Evolutionary conservation across 2,888 invertebrate species (phyloP), one percentile per base, ranked within the genome.

Genomic region (Pedicia rivosa): DNA sequence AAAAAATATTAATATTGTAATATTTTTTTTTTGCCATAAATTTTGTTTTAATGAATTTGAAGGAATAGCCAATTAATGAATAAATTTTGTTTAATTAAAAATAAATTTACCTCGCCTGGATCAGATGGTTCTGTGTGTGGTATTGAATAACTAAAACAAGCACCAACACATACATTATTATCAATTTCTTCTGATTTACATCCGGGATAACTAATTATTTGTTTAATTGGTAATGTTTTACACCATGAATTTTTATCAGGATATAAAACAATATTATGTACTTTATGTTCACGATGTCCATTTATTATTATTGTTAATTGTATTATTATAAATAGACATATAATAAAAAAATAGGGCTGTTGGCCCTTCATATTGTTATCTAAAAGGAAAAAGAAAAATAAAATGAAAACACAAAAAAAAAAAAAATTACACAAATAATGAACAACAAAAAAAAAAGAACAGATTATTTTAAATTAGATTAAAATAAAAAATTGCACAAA

Each of bases 171-270:
- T 4, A 77, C 75, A 49, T 74, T 74, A 54, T 77, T 77, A 53
- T 74, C 72, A 44, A 77, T 68, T 43, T 74, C 74, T 45, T 68
- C 64, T 2, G 72, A 66, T 43, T 68, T 66, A 50, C 72, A 75
- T 37, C 72, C 72, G 2, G 73, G 70, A 52, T 70, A 67, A n/a
- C 70, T 67, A 25, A 76, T 71, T 15, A 75, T 70, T 54, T 77
- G 76, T 50, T 73, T 72, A 43, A 77, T 77, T 5, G 71, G 68
- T 19, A 72, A 72, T 13, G 72, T 71, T 49, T 74, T 72, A 52
- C 77, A 77, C 75, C 76, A 76, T 16, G 75, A 75, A 52, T 75
- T 72, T 46, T 72, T 70, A 51, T 76, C 74, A 2, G 75, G 75
- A 48, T 76, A 75, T 27, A 76, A 54, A 4, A 75, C 74, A 41